Evolutionary conservation across 2,888 invertebrate genomes (phyloP).

Genomic region (Muscina levida): DNA sequence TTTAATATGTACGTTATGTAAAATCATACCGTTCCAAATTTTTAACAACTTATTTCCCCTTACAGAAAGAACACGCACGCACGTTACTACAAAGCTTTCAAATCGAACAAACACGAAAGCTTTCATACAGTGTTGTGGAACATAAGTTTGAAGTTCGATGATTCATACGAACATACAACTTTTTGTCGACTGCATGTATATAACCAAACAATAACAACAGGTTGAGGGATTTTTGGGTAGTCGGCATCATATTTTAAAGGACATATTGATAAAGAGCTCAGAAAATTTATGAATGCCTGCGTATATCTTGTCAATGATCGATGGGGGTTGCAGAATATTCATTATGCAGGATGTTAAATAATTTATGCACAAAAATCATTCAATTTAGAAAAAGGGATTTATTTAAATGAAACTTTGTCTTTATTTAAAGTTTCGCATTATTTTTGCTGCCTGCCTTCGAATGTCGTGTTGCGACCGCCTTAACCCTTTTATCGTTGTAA

Average conservation of each 20-base stretch:
- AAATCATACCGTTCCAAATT: too few species aligned
- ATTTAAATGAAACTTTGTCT: slow-evolving; percentile 34
- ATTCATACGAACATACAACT: not conserved
- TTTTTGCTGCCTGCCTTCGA: not conserved
- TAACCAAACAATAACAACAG: slow-evolving; percentile 18
- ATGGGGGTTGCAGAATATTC: too few species aligned
- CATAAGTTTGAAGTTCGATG: not conserved
- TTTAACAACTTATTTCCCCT: too few species aligned
- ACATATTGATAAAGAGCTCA: not conserved
- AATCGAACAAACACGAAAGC: not conserved
- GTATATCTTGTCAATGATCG: slow-evolving; percentile 26
- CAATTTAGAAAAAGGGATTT: slow-evolving; percentile 3
- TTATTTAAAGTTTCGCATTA: slow-evolving; percentile 30
- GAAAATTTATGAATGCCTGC: slow-evolving; percentile 23
- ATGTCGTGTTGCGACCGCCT: not conserved
- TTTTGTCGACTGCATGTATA: not conserved
- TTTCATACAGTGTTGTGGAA: slow-evolving; percentile 22
- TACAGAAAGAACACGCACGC: slow-evolving; percentile 2
- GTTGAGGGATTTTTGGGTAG: slow-evolving; percentile 5
- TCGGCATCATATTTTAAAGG: not conserved
- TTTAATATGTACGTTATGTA: too few species aligned
- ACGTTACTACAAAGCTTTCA: not conserved
- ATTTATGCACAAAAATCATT: slow-evolving; percentile 27
- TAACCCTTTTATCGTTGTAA: too few species aligned
- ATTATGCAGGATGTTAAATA: not conserved